Evolutionary conservation across 2,888 invertebrate genomes (phyloP).

Genomic region (Oligia strigilis): DNA sequence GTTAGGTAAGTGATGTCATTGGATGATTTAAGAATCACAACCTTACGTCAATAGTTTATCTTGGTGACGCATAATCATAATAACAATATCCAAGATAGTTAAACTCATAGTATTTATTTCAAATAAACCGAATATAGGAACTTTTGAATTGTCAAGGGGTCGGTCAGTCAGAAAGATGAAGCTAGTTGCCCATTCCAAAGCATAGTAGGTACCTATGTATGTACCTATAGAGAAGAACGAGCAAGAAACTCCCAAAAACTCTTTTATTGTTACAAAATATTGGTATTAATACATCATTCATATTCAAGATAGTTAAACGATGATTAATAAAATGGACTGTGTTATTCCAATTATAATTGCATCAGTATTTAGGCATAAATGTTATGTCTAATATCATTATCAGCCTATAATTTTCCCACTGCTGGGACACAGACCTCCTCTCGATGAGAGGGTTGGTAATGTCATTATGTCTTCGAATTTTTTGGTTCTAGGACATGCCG

Average conservation of each 20-base stretch:
- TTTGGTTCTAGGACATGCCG: too few species aligned
- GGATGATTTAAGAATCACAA: conserved; percentile 13
- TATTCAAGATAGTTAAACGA: neutral
- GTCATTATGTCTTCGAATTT: too few species aligned
- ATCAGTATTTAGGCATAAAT: neutral
- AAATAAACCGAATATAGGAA: neutral
- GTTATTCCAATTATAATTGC: neutral
- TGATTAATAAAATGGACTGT: neutral
- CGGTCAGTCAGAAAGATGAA: neutral
- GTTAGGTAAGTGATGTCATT: conserved; percentile 24
- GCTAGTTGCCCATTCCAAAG: neutral
- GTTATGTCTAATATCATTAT: neutral
- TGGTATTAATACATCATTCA: neutral
- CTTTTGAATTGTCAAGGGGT: too few species aligned
- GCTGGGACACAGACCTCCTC: neutral
- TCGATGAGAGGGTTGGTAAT: too few species aligned
- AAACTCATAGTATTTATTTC: neutral
- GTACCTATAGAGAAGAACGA: too few species aligned
- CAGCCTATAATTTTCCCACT: neutral
- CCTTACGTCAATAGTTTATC: neutral
- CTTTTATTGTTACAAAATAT: neutral
- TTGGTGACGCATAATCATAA: neutral
- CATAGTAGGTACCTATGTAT: neutral
- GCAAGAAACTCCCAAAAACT: neutral
- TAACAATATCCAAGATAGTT: too few species aligned